phyloP scores from a whole-genome alignment of 1,140 invertebrate species.

The Holcopasites calliopsidis region DNA sequence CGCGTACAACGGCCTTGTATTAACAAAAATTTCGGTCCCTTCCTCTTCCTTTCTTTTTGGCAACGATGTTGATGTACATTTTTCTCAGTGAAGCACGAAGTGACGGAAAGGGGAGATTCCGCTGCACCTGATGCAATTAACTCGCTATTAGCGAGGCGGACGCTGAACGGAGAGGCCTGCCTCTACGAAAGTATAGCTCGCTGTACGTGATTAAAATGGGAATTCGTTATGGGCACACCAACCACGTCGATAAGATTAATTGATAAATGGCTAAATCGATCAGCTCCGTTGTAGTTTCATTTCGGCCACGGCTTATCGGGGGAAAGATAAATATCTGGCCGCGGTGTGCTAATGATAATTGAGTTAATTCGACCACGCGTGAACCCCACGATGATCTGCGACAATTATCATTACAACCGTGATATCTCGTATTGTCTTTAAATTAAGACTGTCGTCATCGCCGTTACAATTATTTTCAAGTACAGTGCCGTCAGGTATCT shows the following conservation, averaged over 20 bases:
- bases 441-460: too few relatives aligned
- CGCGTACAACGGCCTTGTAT: too few relatives aligned
- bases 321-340: conserved; percentile 62
- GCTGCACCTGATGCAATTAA: conserved; percentile 70
- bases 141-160: conserved; percentile 68
- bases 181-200: conserved; percentile 61
- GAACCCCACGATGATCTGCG: conserved; percentile 33
- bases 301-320: conserved; percentile 27
- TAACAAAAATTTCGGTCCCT: too few relatives aligned
- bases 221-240: conserved; percentile 61
- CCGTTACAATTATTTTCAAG: not conserved
- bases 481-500: not conserved
- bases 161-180: conserved; percentile 62
- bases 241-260: conserved; percentile 69
- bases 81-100: conserved; percentile 47
- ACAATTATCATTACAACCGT: conserved; percentile 44
- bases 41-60: not conserved
- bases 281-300: conserved; percentile 56
- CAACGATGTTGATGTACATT: conserved; percentile 19
- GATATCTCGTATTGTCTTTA: conserved; percentile 22
- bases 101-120: conserved; percentile 65
- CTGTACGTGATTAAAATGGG: conserved; percentile 66
- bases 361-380: conserved; percentile 47
- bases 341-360: conserved; percentile 53
- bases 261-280: conserved; percentile 68